Conservation (phyloP, 2,888 invertebrate species). For the Mimumesa dahlbomi region DNA sequence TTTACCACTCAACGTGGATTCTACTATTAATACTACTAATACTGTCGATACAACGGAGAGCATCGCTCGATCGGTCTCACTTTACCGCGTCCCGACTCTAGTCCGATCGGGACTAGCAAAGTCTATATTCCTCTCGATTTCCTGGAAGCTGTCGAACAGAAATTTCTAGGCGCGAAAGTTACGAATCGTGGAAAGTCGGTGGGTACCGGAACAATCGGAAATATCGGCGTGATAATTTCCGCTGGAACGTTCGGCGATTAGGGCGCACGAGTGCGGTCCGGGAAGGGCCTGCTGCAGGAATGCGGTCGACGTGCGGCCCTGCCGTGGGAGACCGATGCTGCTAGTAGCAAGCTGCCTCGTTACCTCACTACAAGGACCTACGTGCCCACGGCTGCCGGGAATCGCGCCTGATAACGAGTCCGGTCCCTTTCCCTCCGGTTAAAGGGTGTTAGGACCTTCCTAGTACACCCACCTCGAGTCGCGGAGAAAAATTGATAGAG, state of each 20-base stretch:
- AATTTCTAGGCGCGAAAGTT: neutral
- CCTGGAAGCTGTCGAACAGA: neutral
- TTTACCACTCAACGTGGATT: too few species aligned
- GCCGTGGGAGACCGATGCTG: conserved; percentile 64
- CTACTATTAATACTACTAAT: too few species aligned
- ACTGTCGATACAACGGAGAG: too few species aligned
- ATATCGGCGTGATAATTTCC: conserved; percentile 18
- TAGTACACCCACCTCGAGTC: too few species aligned
- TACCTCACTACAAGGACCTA: conserved; percentile 31
- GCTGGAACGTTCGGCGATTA: conserved; percentile 54
- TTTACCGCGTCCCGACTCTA: too few species aligned
- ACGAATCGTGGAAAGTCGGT: neutral
- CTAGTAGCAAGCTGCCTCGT: conserved; percentile 33
- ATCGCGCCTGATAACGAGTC: conserved; percentile 13
- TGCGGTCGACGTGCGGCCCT: conserved; percentile 69
- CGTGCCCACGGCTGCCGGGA: neutral
- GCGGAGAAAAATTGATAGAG: too few species aligned
- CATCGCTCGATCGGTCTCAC: too few species aligned
- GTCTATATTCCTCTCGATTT: too few species aligned
- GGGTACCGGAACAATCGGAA: neutral
- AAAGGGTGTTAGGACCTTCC: too few species aligned
- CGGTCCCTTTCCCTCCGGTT: neutral
- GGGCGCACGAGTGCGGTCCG: conserved; percentile 50
- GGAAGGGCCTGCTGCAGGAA: conserved; percentile 68
- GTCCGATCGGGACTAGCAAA: too few species aligned